phyloP scores from a whole-genome alignment of 2,113 vertebrate genomes.

The Morone saxatilis region DNA sequence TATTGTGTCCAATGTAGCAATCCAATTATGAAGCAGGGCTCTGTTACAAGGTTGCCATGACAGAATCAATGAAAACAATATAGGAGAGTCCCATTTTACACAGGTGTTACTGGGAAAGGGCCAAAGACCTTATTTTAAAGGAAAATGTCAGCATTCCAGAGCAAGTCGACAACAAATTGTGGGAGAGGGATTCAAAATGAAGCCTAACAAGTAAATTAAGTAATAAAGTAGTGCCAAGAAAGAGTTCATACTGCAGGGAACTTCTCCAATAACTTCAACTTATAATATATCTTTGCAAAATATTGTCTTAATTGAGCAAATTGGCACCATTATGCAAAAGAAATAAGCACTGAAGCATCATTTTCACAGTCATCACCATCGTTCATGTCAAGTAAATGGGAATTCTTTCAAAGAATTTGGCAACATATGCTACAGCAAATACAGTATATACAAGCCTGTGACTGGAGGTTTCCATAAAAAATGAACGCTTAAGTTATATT shows the following conservation, averaged over 20 bases:
- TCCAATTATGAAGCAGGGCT: conserved; percentile 79
- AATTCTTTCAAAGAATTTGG: conserved; percentile 24
- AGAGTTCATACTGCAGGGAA: not conserved
- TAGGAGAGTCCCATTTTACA: conserved; percentile 67
- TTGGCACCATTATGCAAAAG: not conserved
- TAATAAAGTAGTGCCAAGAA: not conserved
- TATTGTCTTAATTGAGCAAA: not conserved
- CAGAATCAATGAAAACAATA: conserved; percentile 85
- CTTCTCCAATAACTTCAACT: not conserved
- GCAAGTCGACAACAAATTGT: conserved; percentile 26
- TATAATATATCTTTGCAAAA: not conserved
- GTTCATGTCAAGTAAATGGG: conserved; percentile 27
- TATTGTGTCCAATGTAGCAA: conserved; percentile 60
- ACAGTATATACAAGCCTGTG: not conserved
- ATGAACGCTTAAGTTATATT: not conserved
- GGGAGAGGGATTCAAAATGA: conserved; percentile 23
- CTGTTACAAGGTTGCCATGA: conserved; percentile 75
- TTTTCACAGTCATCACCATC: not conserved
- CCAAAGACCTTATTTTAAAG: conserved; percentile 43
- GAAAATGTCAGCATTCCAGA: conserved; percentile 65
- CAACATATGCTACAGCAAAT: not conserved
- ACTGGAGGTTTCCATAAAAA: conserved; percentile 14
- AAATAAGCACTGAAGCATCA: not conserved
- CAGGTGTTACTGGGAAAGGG: conserved; percentile 50
- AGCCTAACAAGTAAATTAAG: conserved; percentile 35